phyloP scores from a whole-genome alignment of 2,797 vertebrate genomes.

The Macropodus opercularis region DNA sequence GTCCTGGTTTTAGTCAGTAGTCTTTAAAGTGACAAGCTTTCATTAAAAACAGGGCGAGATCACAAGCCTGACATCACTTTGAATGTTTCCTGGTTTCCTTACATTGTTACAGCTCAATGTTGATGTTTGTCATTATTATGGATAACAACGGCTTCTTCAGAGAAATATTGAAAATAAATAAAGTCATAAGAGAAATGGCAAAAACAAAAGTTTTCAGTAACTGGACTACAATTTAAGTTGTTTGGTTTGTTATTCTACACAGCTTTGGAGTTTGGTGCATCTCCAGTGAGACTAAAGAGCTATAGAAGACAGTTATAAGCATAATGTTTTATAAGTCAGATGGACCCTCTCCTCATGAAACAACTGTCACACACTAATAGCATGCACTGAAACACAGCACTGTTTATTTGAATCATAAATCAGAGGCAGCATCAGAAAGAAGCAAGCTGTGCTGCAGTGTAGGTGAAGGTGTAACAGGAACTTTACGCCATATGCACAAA shows the following conservation, averaged over 20 bases:
- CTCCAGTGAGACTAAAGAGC: neutral
- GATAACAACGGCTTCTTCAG: no score
- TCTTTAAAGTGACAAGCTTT: neutral
- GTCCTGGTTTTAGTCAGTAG: neutral
- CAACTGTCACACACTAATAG: neutral
- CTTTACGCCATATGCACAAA: conserved; percentile 32
- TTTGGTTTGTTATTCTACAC: neutral
- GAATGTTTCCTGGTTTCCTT: neutral
- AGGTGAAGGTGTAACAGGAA: conserved; percentile 28
- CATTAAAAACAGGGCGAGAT: neutral
- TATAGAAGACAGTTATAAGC: neutral
- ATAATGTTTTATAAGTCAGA: neutral
- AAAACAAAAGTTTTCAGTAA: neutral
- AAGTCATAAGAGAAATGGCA: no score
- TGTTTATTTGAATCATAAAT: conserved; percentile 23
- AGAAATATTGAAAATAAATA: neutral
- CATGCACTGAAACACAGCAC: no score
- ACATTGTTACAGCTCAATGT: neutral
- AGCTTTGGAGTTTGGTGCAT: conserved; percentile 2
- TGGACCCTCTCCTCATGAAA: neutral
- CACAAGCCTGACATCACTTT: neutral
- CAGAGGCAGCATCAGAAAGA: conserved; percentile 16
- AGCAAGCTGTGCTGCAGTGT: conserved; percentile 9
- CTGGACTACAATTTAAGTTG: neutral
- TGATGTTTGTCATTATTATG: neutral